Conservation (phyloP, 2,113 vertebrate genomes). For the Ibidorhyncha struthersii region DNA sequence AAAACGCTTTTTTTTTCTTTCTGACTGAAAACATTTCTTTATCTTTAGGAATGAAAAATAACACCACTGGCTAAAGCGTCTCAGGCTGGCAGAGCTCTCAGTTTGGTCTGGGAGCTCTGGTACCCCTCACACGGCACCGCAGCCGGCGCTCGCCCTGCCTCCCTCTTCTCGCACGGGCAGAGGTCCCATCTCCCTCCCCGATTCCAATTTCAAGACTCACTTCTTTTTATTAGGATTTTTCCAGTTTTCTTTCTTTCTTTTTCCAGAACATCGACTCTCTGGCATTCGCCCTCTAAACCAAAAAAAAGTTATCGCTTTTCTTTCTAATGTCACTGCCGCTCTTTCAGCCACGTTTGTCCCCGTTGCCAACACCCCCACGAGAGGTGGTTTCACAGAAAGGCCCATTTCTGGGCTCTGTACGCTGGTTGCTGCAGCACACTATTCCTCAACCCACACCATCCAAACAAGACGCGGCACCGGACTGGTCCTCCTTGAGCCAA, state of each 20-base stretch:
- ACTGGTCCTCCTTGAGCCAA: neutral
- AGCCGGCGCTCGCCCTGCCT: neutral
- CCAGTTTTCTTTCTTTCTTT: neutral
- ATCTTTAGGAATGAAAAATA: slow-evolving; percentile 71
- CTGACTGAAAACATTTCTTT: slow-evolving; percentile 56
- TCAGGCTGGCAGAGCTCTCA: slow-evolving; percentile 10
- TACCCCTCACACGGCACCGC: neutral
- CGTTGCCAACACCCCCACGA: neutral
- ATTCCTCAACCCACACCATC: neutral
- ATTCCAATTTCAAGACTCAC: neutral
- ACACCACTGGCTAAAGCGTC: slow-evolving; percentile 41
- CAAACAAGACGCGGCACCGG: neutral
- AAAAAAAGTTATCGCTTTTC: neutral
- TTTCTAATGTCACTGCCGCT: neutral
- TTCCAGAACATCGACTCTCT: neutral
- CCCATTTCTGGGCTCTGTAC: neutral
- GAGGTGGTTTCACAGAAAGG: neutral
- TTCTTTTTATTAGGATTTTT: neutral
- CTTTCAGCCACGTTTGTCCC: neutral
- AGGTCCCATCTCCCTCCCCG: neutral
- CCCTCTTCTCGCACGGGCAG: neutral
- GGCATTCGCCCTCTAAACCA: neutral
- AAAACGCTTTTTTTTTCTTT: slow-evolving; percentile 27
- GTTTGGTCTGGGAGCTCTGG: neutral
- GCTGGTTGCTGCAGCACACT: neutral